Evolutionary conservation across 1,140 invertebrate genomes (phyloP).

Genomic region (Pissodes strobi): DNA sequence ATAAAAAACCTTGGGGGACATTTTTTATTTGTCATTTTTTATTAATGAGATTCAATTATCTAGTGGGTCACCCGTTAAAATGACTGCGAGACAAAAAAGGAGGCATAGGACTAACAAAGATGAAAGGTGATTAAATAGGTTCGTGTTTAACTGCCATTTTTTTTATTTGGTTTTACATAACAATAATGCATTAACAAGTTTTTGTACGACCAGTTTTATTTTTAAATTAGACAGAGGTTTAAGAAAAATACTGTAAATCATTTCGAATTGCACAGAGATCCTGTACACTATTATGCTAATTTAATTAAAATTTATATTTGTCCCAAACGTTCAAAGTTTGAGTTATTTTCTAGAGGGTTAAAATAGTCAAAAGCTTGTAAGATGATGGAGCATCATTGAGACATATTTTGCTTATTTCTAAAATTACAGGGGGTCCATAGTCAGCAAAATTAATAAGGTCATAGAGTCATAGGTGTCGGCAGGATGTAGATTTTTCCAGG

Average conservation of each 20-base stretch:
- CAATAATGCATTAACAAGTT: conserved; percentile 23
- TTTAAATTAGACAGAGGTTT: conserved; percentile 3
- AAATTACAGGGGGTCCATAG: no score
- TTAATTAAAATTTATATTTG: no score
- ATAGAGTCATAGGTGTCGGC: no score
- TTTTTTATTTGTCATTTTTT: conserved; percentile 31
- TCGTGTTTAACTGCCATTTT: conserved; percentile 23
- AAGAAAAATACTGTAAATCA: neutral
- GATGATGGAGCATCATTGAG: no score
- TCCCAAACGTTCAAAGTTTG: no score
- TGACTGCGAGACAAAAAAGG: conserved; percentile 18
- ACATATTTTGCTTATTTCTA: no score
- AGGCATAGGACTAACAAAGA: conserved; percentile 8
- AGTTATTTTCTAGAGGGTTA: no score
- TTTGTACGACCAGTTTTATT: conserved; percentile 1
- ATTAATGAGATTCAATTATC: conserved; percentile 37
- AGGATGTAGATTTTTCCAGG: no score
- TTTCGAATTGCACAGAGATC: no score
- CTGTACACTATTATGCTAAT: no score
- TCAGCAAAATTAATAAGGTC: no score
- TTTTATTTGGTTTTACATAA: conserved; percentile 23
- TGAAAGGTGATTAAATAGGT: conserved; percentile 28
- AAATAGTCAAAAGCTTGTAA: no score
- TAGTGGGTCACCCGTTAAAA: conserved; percentile 35
- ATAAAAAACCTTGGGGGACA: conserved; percentile 25